These are phyloP conservation scores for Melanaphis sacchari DNA, from an alignment of 1,140 invertebrate genomes.

Conservation along the genomic window DNA sequence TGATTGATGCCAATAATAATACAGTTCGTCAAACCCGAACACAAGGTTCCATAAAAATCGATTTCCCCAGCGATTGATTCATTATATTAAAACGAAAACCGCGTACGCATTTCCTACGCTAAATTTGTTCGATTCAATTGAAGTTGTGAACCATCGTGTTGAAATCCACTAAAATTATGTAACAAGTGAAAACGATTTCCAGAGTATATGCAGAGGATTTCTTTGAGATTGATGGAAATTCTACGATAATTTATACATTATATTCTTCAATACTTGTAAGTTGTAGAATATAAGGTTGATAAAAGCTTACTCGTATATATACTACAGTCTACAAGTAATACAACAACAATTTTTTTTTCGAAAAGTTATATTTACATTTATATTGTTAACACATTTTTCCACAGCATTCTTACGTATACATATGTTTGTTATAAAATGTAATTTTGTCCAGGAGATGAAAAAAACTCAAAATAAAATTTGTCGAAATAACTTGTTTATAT, in stretches of 20 bases:
- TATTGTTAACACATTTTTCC: not conserved
- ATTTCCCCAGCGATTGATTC: slow-evolving; percentile 8
- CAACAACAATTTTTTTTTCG: not conserved
- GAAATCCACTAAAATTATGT: slow-evolving; percentile 21
- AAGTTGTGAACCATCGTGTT: not conserved
- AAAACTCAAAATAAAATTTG: not conserved
- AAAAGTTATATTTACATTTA: slow-evolving; percentile 13
- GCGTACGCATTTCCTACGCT: not conserved
- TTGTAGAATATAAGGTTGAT: not conserved
- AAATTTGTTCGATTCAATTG: slow-evolving; percentile 34
- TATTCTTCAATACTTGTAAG: not conserved
- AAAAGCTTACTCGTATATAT: not conserved
- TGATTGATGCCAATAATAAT: not conserved
- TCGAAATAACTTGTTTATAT: not conserved
- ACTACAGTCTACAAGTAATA: not conserved
- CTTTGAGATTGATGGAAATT: slow-evolving; percentile 1
- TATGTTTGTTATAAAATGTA: not conserved
- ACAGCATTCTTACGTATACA: not conserved
- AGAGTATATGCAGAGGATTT: slow-evolving; percentile 21
- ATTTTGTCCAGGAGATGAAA: not conserved
- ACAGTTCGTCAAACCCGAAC: not conserved
- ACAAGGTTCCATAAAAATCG: slow-evolving; percentile 24
- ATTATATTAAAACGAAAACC: slow-evolving; percentile 14
- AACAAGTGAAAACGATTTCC: slow-evolving; percentile 44
- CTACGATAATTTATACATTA: not conserved